A percentile compares a stretch with the other conserved stretches of the same genome.
Conservation (phyloP, 2,797 vertebrate genomes). For the Melanotaenia nigrans region DNA sequence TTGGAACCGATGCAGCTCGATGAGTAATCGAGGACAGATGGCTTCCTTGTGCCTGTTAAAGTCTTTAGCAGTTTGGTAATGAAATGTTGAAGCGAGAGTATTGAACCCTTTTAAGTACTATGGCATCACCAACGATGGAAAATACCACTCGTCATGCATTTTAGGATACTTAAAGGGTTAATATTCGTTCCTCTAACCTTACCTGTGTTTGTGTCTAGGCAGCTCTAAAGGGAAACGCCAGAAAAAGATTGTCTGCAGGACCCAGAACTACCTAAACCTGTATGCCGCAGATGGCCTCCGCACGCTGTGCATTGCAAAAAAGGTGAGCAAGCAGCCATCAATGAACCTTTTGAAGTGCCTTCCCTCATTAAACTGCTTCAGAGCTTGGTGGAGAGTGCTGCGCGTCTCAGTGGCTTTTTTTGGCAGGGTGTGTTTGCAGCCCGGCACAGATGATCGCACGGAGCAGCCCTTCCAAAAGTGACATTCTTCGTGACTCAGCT, state of each 20-base stretch:
- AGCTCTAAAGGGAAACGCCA: slow-evolving; percentile 89
- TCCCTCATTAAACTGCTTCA: slow-evolving; percentile 13
- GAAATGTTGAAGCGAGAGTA: slow-evolving; percentile 31
- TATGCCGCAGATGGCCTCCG: slow-evolving; percentile 94
- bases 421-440: slow-evolving; percentile 43
- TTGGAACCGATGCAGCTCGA: slow-evolving; percentile 5
- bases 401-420: slow-evolving; percentile 28
- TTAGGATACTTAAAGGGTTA: no score
- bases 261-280: slow-evolving; percentile 93
- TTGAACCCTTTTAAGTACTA: neutral
- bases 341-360: slow-evolving; percentile 2
- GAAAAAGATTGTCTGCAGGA: slow-evolving; percentile 91
- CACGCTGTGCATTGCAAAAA: slow-evolving; percentile 97
- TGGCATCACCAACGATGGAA: no score
- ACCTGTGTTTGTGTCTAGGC: slow-evolving; percentile 73
- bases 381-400: slow-evolving; percentile 10
- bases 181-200: slow-evolving; percentile 8
- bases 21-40: slow-evolving; percentile 62
- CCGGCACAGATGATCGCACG: slow-evolving; percentile 61
- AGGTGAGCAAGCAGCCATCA: slow-evolving; percentile 79
- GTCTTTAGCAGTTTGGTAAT: slow-evolving; percentile 35
- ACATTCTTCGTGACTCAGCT: slow-evolving; percentile 71
- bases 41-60: slow-evolving; percentile 53
- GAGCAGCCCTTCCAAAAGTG: slow-evolving; percentile 52
- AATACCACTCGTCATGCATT: no score